A percentile compares a stretch with the other conserved stretches of the same genome.
Evolutionary conservation across 64 coral and sea anemone genomes (phyloP).

Genomic region (Montipora capricornis): DNA sequence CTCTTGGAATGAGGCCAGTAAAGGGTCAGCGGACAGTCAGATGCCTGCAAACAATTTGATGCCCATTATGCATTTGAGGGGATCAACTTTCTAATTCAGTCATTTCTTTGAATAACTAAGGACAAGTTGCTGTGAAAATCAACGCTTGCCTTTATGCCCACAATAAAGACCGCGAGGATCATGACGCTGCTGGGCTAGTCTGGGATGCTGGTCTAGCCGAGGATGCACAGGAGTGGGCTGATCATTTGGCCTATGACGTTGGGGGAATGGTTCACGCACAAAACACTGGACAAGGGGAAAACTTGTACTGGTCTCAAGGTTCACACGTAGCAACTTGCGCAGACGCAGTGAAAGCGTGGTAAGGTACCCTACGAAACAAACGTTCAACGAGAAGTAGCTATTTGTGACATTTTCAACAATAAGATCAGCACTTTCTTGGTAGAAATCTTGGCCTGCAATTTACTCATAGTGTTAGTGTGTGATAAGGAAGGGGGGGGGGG

Average conservation of each 20-base stretch:
- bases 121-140: not conserved
- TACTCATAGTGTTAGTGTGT: no score
- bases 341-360: constrained; percentile 26
- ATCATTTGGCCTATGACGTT: not conserved
- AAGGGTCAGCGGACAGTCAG: no score
- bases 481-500: no score
- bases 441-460: no score
- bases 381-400: not conserved
- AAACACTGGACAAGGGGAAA: constrained; percentile 20
- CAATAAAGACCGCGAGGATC: constrained; percentile 1
- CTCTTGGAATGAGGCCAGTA: no score
- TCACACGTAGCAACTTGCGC: not conserved
- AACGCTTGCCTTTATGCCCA: constrained; percentile 35
- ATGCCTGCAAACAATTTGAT: no score
- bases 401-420: no score
- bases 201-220: constrained; percentile 13
- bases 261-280: not conserved
- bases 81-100: not conserved
- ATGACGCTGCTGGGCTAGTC: not conserved
- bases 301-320: not conserved
- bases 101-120: not conserved
- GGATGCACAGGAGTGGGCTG: constrained; percentile 20
- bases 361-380: not conserved
- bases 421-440: no score
- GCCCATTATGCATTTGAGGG: no score